Evolutionary conservation across 2,888 invertebrate genomes (phyloP).

Genomic region (Salticus scenicus): DNA sequence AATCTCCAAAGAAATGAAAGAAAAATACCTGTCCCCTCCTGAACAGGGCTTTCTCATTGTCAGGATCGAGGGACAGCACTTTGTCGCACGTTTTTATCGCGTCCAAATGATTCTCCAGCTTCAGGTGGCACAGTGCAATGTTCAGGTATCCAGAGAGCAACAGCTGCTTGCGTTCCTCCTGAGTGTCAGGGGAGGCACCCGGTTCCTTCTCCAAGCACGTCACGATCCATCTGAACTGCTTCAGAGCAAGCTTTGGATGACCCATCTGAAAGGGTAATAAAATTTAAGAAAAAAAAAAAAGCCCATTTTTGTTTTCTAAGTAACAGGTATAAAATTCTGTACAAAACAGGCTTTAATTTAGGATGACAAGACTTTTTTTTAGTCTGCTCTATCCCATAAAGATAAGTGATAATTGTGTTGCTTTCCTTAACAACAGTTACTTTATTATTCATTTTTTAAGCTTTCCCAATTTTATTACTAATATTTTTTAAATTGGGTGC

Average conservation of each 20-base stretch:
- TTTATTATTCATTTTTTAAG: too few relatives aligned
- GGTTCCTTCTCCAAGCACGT: slow-evolving; percentile 81
- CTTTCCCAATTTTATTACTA: too few relatives aligned
- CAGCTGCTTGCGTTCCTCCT: slow-evolving; percentile 78
- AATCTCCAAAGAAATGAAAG: too few relatives aligned
- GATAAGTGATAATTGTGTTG: too few relatives aligned
- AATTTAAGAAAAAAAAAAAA: too few relatives aligned
- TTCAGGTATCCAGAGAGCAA: slow-evolving; percentile 86
- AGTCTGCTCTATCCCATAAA: too few relatives aligned
- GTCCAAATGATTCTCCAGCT: slow-evolving; percentile 82
- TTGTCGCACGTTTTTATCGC: slow-evolving; percentile 85
- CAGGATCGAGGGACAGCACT: slow-evolving; percentile 84
- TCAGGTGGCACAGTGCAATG: slow-evolving; percentile 87
- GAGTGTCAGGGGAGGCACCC: slow-evolving; percentile 75
- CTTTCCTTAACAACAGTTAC: too few relatives aligned
- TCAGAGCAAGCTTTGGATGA: slow-evolving; percentile 86
- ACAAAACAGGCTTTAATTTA: too few relatives aligned
- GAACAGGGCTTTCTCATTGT: slow-evolving; percentile 93
- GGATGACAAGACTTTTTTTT: too few relatives aligned
- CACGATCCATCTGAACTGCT: slow-evolving; percentile 88
- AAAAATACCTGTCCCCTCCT: slow-evolving; percentile 88
- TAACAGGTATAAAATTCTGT: too few relatives aligned
- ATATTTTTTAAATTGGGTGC: too few relatives aligned
- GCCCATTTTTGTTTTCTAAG: too few relatives aligned
- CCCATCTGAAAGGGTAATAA: slow-evolving; percentile 76